These are phyloP conservation scores for Brachymystax lenok DNA, from an alignment of 2,797 vertebrate genomes.

Conservation along the genomic window DNA sequence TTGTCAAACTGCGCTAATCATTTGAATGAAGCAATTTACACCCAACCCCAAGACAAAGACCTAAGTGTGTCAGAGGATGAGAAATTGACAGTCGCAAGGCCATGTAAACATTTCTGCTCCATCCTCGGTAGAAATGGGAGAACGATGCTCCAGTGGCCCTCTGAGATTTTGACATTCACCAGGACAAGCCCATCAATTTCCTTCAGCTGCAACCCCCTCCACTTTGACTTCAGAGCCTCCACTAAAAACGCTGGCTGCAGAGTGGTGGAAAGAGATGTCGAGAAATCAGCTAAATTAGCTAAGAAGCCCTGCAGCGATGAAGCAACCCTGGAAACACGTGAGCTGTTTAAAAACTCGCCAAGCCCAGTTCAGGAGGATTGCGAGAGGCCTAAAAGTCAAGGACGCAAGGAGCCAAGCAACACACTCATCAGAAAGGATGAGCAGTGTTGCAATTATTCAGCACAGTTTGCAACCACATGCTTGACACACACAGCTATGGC, in stretches of 20 bases:
- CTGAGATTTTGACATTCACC: constrained; percentile 85
- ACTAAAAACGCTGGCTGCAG: constrained; percentile 28
- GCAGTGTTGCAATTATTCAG: constrained; percentile 38
- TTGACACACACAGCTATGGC: background rate
- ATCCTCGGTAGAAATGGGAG: constrained; percentile 80
- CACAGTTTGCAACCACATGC: constrained; percentile 48
- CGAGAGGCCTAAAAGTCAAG: background rate
- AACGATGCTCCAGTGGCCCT: constrained; percentile 86
- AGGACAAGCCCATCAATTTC: constrained; percentile 79
- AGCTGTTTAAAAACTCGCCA: background rate
- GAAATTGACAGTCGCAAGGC: constrained; percentile 55
- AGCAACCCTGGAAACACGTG: background rate
- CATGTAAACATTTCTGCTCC: constrained; percentile 73
- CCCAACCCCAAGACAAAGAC: background rate
- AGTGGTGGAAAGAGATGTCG: constrained; percentile 26
- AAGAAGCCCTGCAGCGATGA: background rate
- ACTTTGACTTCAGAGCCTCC: constrained; percentile 85
- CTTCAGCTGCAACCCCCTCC: constrained; percentile 87
- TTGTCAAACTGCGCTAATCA: background rate
- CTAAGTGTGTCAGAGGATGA: background rate
- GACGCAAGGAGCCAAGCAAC: background rate
- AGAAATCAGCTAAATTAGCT: background rate
- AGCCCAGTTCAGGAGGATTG: background rate
- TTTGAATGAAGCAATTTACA: background rate
- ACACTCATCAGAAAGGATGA: background rate